Evolutionary conservation across 2,888 invertebrate genomes (phyloP), one percentile per base, ranked within the genome.

Genomic region (Sinotaia quadrata): DNA sequence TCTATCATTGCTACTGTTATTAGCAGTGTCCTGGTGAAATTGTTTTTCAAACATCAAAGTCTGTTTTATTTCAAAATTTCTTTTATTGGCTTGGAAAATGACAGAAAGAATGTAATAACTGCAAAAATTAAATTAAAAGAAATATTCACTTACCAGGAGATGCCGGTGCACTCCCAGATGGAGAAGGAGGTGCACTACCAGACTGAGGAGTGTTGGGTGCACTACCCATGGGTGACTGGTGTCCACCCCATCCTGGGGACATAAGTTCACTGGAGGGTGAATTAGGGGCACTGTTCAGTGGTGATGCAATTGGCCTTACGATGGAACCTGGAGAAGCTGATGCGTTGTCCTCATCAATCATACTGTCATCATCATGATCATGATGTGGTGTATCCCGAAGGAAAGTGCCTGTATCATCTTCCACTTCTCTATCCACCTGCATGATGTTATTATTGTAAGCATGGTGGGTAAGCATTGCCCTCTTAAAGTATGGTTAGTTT

Each of bases 241-340:
- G 62, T 0, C 58, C 58, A 4, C 37, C 56, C 47, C 56, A 31
- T 21, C 18, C 34, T 5, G 68, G 61, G 7, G 68, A 61, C 24
- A n/a, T 29, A 18, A 49, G 61, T 18, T 27, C 31, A 24, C 67
- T 58, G 4, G 34, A 52, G 24, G 69, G 66, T 29, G 68, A 72
- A 8, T 36, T 36, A 7, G 68, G 60, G 15, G 54, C 59, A 52
- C 71, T 71, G 63, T 56, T 56, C 51, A 51, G 34, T n/a, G 68
- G 71, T 4, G 71, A 65, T 33, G 36, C 51, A 15, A 41, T 62
- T 10, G 72, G 72, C 21, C 69, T 66, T 21, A 34, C 47, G 36
- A 47, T 60, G 12, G 58, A 54, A 3, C 59, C 60, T 29, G 72
- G 72, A 31, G 72, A 72, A 15, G 67, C 62, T 15, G 72, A 58